phyloP scores from a whole-genome alignment of 2,888 invertebrate species.

The Scaptomyza polygonia region DNA sequence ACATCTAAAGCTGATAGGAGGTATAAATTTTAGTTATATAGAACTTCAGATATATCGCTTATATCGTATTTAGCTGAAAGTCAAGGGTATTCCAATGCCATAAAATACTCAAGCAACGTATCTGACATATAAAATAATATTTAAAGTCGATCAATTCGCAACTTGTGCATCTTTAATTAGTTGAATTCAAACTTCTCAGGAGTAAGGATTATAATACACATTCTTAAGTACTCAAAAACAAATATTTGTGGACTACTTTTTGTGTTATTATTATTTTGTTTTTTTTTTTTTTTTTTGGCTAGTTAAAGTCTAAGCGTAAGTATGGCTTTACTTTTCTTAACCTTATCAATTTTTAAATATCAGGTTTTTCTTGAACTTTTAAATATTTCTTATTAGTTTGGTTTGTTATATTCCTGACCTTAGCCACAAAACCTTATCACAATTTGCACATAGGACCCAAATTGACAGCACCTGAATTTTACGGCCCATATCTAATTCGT shows the following conservation, averaged over 20 bases:
- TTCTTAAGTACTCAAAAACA: not conserved
- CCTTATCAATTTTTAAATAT: not conserved
- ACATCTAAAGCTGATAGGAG: not conserved
- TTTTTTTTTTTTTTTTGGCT: too few relatives aligned
- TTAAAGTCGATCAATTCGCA: not conserved
- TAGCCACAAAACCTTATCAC: slow-evolving; percentile 10
- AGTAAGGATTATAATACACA: slow-evolving; percentile 3
- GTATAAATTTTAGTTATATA: not conserved
- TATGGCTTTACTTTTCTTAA: not conserved
- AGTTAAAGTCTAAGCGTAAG: not conserved
- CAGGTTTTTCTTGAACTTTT: too few relatives aligned
- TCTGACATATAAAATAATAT: not conserved
- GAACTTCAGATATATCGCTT: not conserved
- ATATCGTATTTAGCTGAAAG: not conserved
- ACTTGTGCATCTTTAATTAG: not conserved
- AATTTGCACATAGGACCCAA: slow-evolving; percentile 7
- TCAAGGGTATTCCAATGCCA: not conserved
- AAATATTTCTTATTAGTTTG: not conserved
- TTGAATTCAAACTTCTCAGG: slow-evolving; percentile 1
- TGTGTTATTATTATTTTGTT: too few relatives aligned
- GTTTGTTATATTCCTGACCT: not conserved
- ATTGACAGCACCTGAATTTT: not conserved
- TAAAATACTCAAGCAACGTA: not conserved
- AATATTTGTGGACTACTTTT: not conserved
- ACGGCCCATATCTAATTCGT: not conserved